These are phyloP conservation scores for Rattus rattus DNA, from an alignment of 2,113 vertebrate genomes.

Conservation along the genomic window DNA sequence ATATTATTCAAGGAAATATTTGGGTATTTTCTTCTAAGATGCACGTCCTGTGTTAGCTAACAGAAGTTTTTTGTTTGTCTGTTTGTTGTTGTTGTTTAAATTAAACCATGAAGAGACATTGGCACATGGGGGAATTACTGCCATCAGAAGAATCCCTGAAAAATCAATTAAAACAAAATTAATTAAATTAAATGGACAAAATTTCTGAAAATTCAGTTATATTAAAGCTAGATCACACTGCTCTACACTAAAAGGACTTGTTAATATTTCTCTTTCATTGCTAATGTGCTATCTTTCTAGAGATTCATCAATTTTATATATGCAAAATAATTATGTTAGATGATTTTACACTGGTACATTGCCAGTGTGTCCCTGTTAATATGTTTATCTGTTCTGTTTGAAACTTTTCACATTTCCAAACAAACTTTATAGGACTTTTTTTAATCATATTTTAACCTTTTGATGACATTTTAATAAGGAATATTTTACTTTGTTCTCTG, in stretches of 20 bases:
- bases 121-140: constrained; percentile 42
- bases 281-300: background rate
- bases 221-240: constrained; percentile 30
- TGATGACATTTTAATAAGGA: background rate
- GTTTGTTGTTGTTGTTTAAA: constrained; percentile 24
- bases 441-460: background rate
- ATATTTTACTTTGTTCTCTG: background rate
- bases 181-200: constrained; percentile 67
- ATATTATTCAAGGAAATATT: background rate
- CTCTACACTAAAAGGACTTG: constrained; percentile 26
- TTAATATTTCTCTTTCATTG: constrained; percentile 20
- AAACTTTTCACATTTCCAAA: background rate
- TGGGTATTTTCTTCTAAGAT: constrained; percentile 7
- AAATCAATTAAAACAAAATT: constrained; percentile 73
- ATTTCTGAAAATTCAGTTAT: constrained; percentile 46
- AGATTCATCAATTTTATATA: constrained; percentile 22
- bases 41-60: constrained; percentile 11
- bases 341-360: constrained; percentile 18
- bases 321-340: background rate
- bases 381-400: constrained; percentile 17
- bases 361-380: background rate
- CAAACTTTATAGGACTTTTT: background rate
- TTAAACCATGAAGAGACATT: constrained; percentile 71
- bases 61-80: constrained; percentile 21
- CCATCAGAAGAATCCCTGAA: constrained; percentile 55